phyloP scores from a whole-genome alignment of 2,797 vertebrate species.

The Diglossa cyanea region DNA sequence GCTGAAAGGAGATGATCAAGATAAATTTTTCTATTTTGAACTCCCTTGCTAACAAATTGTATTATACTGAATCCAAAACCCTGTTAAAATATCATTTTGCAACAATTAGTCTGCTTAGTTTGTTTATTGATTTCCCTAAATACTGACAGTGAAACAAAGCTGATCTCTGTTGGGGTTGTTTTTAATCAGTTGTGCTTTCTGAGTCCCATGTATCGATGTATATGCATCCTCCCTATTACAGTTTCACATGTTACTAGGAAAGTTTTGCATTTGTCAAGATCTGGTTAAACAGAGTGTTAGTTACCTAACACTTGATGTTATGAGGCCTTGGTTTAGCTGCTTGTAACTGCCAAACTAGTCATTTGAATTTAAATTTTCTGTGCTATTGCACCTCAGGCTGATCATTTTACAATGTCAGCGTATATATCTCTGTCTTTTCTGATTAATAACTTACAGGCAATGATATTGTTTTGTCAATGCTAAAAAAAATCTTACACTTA shows the following conservation, averaged over 20 bases:
- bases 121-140: neutral
- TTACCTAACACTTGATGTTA: neutral
- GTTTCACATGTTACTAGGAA: neutral
- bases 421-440: neutral
- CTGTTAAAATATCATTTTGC: constrained; percentile 4
- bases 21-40: neutral
- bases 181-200: neutral
- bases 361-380: neutral
- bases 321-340: neutral
- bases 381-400: neutral
- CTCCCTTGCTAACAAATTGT: neutral
- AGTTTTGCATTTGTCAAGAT: neutral
- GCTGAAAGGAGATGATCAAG: neutral
- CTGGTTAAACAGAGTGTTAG: neutral
- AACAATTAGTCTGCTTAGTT: neutral
- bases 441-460: neutral
- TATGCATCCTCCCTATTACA: neutral
- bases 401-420: neutral
- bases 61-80: neutral
- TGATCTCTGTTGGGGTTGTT: neutral
- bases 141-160: neutral
- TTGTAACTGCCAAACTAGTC: neutral
- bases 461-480: neutral
- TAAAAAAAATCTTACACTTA: neutral
- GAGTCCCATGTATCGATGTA: neutral